Conservation (phyloP, 2,797 vertebrate species). For the Catostomus latipinnis region DNA sequence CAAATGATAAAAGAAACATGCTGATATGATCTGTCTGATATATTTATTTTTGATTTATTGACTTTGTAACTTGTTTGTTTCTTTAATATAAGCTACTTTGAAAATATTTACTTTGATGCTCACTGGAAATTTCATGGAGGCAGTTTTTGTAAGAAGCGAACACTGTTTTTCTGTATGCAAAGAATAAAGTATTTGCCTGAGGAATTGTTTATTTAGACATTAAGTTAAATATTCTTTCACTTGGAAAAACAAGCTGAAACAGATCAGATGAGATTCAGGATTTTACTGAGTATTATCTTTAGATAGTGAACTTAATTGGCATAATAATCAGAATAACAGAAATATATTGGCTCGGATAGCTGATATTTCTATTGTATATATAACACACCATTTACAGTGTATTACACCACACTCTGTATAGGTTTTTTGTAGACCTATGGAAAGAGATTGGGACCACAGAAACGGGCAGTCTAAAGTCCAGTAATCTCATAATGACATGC, state of each 20-base stretch:
- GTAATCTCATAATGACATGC: constrained; percentile 62
- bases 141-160: constrained; percentile 59
- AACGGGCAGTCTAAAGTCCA: constrained; percentile 62
- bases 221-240: constrained; percentile 63
- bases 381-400: constrained; percentile 62
- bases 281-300: constrained; percentile 65
- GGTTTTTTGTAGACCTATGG: constrained; percentile 54
- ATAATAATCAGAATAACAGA: constrained; percentile 58
- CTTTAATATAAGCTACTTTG: constrained; percentile 18
- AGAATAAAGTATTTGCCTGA: constrained; percentile 63
- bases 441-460: constrained; percentile 52
- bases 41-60: constrained; percentile 24
- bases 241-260: not conserved
- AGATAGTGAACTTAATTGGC: constrained; percentile 63
- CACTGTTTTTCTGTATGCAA: constrained; percentile 63
- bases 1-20: constrained; percentile 11
- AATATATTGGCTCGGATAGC: constrained; percentile 54
- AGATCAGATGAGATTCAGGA: constrained; percentile 54
- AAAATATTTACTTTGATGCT: constrained; percentile 15
- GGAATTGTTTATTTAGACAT: constrained; percentile 62
- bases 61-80: constrained; percentile 1
- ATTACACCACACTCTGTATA: constrained; percentile 59
- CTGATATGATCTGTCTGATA: constrained; percentile 38
- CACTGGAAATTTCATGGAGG: constrained; percentile 50
- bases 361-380: constrained; percentile 57